Evolutionary conservation across 2,888 invertebrate genomes (phyloP), one percentile per base, ranked within the genome.

Genomic region (Junonia oenone): DNA sequence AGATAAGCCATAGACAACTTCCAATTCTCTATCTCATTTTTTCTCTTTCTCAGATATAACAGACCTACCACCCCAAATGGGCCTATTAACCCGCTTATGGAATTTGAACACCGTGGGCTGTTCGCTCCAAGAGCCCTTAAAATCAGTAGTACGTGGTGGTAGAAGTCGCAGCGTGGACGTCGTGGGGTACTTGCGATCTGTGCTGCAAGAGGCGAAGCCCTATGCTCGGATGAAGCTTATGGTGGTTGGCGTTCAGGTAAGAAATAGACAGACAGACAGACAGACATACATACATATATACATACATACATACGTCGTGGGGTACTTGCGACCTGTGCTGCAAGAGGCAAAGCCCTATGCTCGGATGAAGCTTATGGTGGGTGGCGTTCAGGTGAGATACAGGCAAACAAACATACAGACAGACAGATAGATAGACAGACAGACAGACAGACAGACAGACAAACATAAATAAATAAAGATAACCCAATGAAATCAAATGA

Each of bases 191-290:
- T 91, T 99, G 14, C 97, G 98, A 82, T 95, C 95, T 0, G 96
- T 88, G 63, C 73, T 90, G 59, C 97, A 97, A 78, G 96, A 97
- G 83, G 98, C 99, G 0, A 94, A 95, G 67, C 96, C 97, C 0
- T 99, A 99, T 81, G 95, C 98, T 0, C 91, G 98, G 53, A 96
- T 99, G 96, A 98, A 99, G 79, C 91, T 99, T 14, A 98, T 98
- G 97, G 94, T 99, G 47, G 98, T 98, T 0, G 98, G 99, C 0
- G 93, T 96, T 1, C 97, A 98, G 83, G 88, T 86, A 38, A 0
- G 9, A 2, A 2, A 6, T 6, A 29, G 4, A n/a, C n/a, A n/a
- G 8, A 2, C 37, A 3, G 14, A 38, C 11, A 0, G 2, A 2
- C 9, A 8, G 9, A 17, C 38, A 11, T 11, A 40, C 11, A 19